phyloP scores from a whole-genome alignment of 2,113 vertebrate species.

The Dendrocopos noguchii region DNA sequence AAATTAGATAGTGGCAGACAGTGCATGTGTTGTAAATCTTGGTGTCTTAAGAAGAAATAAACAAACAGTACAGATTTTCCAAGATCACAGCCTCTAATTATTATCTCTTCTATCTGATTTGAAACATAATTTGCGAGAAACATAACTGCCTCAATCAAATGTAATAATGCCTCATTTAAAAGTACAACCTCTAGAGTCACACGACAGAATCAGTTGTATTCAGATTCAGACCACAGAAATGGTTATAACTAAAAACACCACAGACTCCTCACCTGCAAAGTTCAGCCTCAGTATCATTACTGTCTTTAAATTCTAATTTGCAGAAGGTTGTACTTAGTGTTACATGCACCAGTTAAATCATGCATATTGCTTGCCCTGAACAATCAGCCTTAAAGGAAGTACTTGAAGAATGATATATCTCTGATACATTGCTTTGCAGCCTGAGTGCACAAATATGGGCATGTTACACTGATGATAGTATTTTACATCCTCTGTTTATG shows the following conservation, averaged over 20 bases:
- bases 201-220: not conserved
- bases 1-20: conserved; percentile 1
- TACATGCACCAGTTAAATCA: conserved; percentile 20
- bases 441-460: not conserved
- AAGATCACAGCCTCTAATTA: conserved; percentile 23
- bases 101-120: conserved; percentile 46
- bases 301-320: not conserved
- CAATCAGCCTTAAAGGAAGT: not conserved
- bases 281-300: not conserved
- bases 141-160: conserved; percentile 10
- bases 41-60: not conserved
- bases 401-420: not conserved
- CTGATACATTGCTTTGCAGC: not conserved
- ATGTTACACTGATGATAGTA: not conserved
- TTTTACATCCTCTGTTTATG: not conserved
- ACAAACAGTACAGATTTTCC: not conserved
- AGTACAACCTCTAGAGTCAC: not conserved
- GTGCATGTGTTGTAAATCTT: not conserved
- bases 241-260: not conserved
- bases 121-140: not conserved
- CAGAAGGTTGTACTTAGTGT: not conserved
- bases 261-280: conserved; percentile 2
- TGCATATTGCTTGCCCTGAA: conserved; percentile 6
- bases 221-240: not conserved
- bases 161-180: conserved; percentile 14